Evolutionary conservation across 2,797 vertebrate species (phyloP), one percentile per base, ranked within the genome.

Genomic region (Chloroceryle amazona): DNA sequence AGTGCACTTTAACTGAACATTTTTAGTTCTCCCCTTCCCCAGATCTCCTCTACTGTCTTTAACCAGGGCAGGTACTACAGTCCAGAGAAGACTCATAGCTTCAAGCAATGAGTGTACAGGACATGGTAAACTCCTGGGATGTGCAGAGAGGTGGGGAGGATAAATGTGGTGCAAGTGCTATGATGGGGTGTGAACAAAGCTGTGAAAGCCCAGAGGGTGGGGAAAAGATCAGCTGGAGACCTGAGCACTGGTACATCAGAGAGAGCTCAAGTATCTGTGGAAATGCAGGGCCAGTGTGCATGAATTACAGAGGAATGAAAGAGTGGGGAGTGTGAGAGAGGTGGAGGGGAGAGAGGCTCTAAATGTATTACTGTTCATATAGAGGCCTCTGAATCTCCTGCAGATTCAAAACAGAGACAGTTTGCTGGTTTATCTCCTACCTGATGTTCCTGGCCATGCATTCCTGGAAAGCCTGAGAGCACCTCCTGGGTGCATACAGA

Each of bases 61-160:
- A 61, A 73, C 10, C 60, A 67, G 22, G 37, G 21, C 29, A 61
- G 25, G 66, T 57, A 61, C 55, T 47, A 17, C 29, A 57, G 39
- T 7, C 31, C 62, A 86, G 37, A 54, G 39, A 46, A 85, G 61
- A 33, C 22, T 81, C 25, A 21, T 7, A 41, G 66, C 14, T 39
- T 63, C 51, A 78, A 35, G 13, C 16, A 26, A 35, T 44, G 41
- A 52, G 49, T 23, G 11, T 12, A 42, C 0, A 6, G 31, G 41
- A 60, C 11, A 13, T 1, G 4, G 23, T 21, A 35, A 61, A 70
- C 35, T 39, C 22, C 33, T 28, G 21, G 17, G 21, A 13, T 18
- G 15, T 2, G 1, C 2, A 20, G 41, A 66, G 35, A 0, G 0
- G 51, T n/a, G 21, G 25, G 58, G 23, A 33, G 22, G 44, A 75